These are phyloP conservation scores for Shargacucullia verbasci DNA, from an alignment of 2,888 invertebrate species.

Conservation along the genomic window DNA sequence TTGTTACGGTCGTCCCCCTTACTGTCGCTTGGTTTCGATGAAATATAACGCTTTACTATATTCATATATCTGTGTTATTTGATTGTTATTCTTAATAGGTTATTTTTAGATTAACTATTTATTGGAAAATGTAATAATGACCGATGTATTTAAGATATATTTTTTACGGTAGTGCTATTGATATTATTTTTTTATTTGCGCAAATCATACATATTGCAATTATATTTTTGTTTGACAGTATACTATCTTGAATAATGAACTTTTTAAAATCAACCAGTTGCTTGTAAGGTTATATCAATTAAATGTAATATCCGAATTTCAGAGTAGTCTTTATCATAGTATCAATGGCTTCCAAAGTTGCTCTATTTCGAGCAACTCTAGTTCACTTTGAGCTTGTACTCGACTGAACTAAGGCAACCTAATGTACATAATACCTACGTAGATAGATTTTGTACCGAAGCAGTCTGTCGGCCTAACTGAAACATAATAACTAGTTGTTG, in stretches of 20 bases:
- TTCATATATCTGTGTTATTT: slow-evolving; percentile 58
- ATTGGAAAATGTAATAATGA: slow-evolving; percentile 62
- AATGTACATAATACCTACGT: slow-evolving; percentile 69
- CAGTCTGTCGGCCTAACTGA: slow-evolving; percentile 65
- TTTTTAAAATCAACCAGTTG: slow-evolving; percentile 25
- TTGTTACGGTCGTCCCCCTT: slow-evolving; percentile 30
- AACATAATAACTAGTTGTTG: slow-evolving; percentile 75
- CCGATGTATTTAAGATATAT: slow-evolving; percentile 49
- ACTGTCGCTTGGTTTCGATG: slow-evolving; percentile 48
- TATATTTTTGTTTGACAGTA: slow-evolving; percentile 26
- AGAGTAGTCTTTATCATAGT: slow-evolving; percentile 41
- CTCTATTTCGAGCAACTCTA: slow-evolving; percentile 53
- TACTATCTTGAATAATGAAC: slow-evolving; percentile 32
- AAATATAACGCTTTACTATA: slow-evolving; percentile 52
- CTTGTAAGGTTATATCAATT: slow-evolving; percentile 43
- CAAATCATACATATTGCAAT: slow-evolving; percentile 25
- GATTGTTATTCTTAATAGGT: slow-evolving; percentile 55
- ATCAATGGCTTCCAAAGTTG: slow-evolving; percentile 75
- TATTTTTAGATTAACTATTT: slow-evolving; percentile 68
- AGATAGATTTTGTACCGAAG: slow-evolving; percentile 75
- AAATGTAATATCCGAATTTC: slow-evolving; percentile 44
- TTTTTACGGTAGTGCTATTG: slow-evolving; percentile 46
- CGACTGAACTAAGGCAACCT: slow-evolving; percentile 58
- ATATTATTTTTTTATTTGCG: slow-evolving; percentile 49
- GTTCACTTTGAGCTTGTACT: slow-evolving; percentile 56